Percentiles rank a stretch among this genome's conserved stretches.
Evolutionary conservation across 2,888 invertebrate species (phyloP).

Genomic region (Caenorhabditis sinica): DNA sequence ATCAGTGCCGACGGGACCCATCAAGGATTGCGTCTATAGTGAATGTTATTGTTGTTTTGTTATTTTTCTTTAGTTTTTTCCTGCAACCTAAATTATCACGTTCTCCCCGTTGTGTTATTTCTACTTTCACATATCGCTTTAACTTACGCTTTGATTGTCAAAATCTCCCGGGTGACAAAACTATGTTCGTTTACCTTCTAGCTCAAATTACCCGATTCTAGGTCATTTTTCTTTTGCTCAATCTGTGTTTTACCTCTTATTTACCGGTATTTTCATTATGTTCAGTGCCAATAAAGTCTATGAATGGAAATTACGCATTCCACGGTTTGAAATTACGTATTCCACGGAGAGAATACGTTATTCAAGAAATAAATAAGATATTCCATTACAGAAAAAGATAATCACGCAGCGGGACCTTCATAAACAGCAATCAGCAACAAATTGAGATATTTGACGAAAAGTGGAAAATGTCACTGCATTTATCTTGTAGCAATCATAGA

Average conservation of each 20-base stretch:
- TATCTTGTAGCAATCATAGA: too few species aligned
- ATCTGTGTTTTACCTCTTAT: constrained; percentile 36
- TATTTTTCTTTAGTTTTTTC: constrained; percentile 5
- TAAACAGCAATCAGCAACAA: too few species aligned
- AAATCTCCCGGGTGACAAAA: constrained; percentile 28
- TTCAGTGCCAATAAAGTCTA: not conserved
- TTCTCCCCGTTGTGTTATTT: not conserved
- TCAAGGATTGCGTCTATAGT: not conserved
- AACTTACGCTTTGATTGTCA: constrained; percentile 23
- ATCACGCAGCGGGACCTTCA: too few species aligned
- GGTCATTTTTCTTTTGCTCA: constrained; percentile 15
- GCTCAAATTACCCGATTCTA: constrained; percentile 20
- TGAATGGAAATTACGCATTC: too few species aligned
- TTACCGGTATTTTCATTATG: constrained; percentile 14
- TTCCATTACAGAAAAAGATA: too few species aligned
- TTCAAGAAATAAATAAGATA: too few species aligned
- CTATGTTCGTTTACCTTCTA: not conserved
- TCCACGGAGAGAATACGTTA: not conserved
- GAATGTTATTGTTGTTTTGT: not conserved
- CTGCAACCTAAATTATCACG: constrained; percentile 28
- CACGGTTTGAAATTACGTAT: too few species aligned
- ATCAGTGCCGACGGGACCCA: constrained; percentile 32
- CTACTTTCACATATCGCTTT: constrained; percentile 24
- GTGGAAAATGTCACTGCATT: too few species aligned
- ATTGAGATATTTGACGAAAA: too few species aligned